phyloP scores from a whole-genome alignment of 2,797 vertebrate species.

The Sebastolobus altivelis region DNA sequence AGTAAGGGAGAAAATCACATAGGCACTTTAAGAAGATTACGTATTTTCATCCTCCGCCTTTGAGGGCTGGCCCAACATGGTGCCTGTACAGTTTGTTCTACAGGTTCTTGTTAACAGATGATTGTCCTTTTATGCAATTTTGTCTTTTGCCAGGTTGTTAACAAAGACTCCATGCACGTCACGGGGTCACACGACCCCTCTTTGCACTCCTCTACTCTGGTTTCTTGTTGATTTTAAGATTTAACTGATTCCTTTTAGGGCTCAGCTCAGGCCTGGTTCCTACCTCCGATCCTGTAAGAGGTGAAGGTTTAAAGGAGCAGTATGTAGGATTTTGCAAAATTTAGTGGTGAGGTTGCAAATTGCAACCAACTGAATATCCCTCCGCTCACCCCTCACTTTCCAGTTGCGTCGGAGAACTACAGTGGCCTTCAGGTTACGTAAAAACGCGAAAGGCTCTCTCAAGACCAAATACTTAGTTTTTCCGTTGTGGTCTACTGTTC shows the following conservation, averaged over 20 bases:
- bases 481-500: too few species aligned
- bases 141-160: slow-evolving; percentile 6
- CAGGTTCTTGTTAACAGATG: slow-evolving; percentile 8
- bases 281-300: background rate
- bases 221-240: slow-evolving; percentile 27
- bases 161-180: background rate
- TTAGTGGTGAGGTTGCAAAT: too few species aligned
- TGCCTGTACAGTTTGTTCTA: slow-evolving; percentile 33
- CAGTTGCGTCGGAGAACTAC: too few species aligned
- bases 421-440: too few species aligned
- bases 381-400: too few species aligned
- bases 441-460: too few species aligned
- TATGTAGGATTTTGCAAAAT: too few species aligned
- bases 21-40: slow-evolving; percentile 1
- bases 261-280: background rate
- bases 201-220: background rate
- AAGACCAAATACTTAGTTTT: too few species aligned
- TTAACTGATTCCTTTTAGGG: slow-evolving; percentile 4
- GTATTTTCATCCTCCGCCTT: background rate
- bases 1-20: background rate
- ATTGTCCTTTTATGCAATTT: slow-evolving; percentile 15
- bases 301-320: background rate
- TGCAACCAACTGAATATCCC: too few species aligned
- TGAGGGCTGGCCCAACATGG: background rate
- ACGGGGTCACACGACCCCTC: slow-evolving; percentile 2